A percentile compares a stretch with the other conserved stretches of the same genome.
Evolutionary conservation across 2,888 invertebrate genomes (phyloP).

Genomic region (Thymelicus sylvestris): DNA sequence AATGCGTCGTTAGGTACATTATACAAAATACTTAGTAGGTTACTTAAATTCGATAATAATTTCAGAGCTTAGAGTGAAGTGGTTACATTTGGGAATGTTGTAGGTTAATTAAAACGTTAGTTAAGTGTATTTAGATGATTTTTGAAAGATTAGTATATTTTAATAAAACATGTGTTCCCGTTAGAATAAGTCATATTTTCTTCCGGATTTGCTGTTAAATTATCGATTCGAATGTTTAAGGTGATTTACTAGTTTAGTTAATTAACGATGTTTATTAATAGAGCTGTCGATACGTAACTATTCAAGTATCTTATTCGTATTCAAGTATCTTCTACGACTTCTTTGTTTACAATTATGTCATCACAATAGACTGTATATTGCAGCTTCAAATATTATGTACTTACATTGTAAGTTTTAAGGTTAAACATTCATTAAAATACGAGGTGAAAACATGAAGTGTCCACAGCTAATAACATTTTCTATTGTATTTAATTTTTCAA

Average conservation of each 20-base stretch:
- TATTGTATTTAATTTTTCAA: no score
- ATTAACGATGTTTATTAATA: background rate
- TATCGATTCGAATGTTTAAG: background rate
- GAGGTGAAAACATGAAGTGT: no score
- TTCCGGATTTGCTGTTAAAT: conserved; percentile 40
- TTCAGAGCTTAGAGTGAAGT: conserved; percentile 67
- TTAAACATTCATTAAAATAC: no score
- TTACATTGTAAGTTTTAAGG: background rate
- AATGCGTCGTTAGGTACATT: conserved; percentile 47
- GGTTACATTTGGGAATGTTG: conserved; percentile 49
- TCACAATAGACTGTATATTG: background rate
- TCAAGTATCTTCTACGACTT: background rate
- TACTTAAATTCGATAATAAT: conserved; percentile 57
- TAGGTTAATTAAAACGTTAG: conserved; percentile 26
- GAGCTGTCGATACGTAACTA: background rate
- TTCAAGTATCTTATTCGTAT: background rate
- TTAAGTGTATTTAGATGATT: conserved; percentile 53
- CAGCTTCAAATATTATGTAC: background rate
- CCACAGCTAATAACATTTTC: no score
- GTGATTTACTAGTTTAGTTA: background rate
- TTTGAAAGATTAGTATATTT: conserved; percentile 46
- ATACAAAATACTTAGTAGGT: conserved; percentile 46
- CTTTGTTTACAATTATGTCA: background rate
- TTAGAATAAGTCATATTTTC: conserved; percentile 52
- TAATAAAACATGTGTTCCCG: conserved; percentile 67